These are phyloP conservation scores for Acheta domesticus DNA, from an alignment of 2,888 invertebrate genomes.

Conservation along the genomic window DNA sequence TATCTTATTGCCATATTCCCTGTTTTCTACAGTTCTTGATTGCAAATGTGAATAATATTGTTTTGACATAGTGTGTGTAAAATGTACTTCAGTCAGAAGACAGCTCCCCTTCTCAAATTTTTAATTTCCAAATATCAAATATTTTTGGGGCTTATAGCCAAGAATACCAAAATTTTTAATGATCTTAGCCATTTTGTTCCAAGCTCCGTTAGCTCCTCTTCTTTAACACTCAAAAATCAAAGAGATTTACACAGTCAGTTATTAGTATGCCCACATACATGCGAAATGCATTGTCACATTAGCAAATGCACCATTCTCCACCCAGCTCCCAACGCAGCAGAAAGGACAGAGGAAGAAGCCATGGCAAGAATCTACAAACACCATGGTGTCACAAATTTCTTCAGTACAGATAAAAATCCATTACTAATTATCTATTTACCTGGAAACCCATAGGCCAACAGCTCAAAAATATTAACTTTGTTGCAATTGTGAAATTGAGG, in stretches of 20 bases:
- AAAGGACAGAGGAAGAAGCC: conserved; percentile 29
- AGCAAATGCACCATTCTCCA: conserved; percentile 36
- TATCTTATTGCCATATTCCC: too few relatives aligned
- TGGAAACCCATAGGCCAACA: neutral
- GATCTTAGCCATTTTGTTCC: neutral
- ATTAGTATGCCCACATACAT: conserved; percentile 28
- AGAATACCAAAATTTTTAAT: neutral
- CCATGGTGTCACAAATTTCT: conserved; percentile 22
- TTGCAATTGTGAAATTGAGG: neutral
- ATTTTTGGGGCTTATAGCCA: too few relatives aligned
- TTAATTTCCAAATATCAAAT: neutral
- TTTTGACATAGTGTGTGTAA: neutral
- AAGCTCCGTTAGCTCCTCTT: conserved; percentile 18
- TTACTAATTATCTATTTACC: neutral
- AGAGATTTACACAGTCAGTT: conserved; percentile 24
- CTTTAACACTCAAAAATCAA: conserved; percentile 25
- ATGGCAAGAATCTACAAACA: conserved; percentile 20
- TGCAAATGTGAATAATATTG: neutral
- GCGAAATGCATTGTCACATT: conserved; percentile 32
- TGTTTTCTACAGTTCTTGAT: neutral
- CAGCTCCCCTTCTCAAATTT: neutral
- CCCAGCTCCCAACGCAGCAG: conserved; percentile 28
- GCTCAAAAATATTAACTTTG: neutral
- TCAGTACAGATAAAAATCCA: neutral
- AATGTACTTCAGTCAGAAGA: conserved; percentile 6